These are phyloP conservation scores for Nasonia longicornis DNA, from an alignment of 1,140 invertebrate species.

Conservation along the genomic window DNA sequence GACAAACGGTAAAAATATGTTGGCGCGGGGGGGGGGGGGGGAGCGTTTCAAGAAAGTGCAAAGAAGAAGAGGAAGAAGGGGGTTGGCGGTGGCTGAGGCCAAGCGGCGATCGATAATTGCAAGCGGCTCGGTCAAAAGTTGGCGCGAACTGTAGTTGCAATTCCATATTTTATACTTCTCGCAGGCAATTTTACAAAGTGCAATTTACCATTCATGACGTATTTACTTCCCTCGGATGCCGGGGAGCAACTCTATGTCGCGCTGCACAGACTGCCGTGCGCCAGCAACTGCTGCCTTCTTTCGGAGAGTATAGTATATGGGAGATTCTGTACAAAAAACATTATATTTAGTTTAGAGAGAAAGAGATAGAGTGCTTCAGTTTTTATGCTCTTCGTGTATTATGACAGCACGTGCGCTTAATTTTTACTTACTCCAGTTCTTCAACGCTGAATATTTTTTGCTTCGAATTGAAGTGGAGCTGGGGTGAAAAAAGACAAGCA, in stretches of 20 bases:
- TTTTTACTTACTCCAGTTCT: background rate
- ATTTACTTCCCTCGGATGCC: background rate
- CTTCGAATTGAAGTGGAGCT: background rate
- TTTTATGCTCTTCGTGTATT: too few species aligned
- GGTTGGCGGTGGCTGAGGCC: background rate
- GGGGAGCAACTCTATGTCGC: background rate
- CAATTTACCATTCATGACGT: constrained; percentile 30
- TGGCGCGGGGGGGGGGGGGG: too few species aligned
- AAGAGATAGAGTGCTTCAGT: too few species aligned
- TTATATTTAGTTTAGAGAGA: too few species aligned
- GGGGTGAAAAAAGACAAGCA: too few species aligned
- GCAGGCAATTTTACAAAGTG: constrained; percentile 32
- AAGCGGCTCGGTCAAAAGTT: constrained; percentile 29
- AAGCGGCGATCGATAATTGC: constrained; percentile 18
- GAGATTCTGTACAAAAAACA: too few species aligned
- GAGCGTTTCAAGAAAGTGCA: background rate
- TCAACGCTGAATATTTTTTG: background rate
- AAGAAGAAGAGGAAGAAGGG: constrained; percentile 1
- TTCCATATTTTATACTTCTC: constrained; percentile 31
- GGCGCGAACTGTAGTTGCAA: constrained; percentile 20
- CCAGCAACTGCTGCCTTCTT: background rate
- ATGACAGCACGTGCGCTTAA: too few species aligned
- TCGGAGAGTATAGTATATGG: background rate
- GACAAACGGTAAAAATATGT: too few species aligned
- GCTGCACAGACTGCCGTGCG: background rate